Evolutionary conservation across 2,797 vertebrate genomes (phyloP), one percentile per base, ranked within the genome.

Genomic region (Peromyscus eremicus): DNA sequence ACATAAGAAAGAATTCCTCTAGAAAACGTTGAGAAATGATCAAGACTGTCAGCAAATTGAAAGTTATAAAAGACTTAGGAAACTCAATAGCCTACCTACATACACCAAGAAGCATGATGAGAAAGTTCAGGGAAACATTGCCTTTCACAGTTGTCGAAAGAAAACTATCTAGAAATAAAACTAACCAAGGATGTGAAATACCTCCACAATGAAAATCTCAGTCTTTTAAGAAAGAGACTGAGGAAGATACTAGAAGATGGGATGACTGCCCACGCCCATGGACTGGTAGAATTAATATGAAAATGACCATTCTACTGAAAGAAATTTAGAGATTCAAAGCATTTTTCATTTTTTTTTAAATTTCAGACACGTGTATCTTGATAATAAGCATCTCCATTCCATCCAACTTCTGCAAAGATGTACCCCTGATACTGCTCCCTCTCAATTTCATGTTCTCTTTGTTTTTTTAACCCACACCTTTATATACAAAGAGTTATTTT

Each of bases 371-470:
- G 4, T 25, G 32, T n/a, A 25, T 68, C 64, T 68, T 68, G 19
- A 25, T 52, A 21, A 52, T 23, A n/a, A 46, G 11, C 43, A 85
- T 52, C 6, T 3, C 43, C 7, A 46, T 5, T 52, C 4, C 21
- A 13, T 13, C 6, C 6, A 52, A 13, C 12, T 52, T n/a, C 40
- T 6, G 2, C 11, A 40, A 49, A 23, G 43, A 52, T 25, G 40
- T 2, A 66, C 2, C 11, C 11, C 43, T 5, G 6, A 52, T 10
- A n/a, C 11, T 3, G 1, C 6, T 52, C 9, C 11, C 32, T 52
- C 43, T 52, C 21, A 2, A n/a, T 3, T n/a, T 68, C 9, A 52
- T 68, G 29, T 25, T n/a, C 12, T 68, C 6, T 85, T 85, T 85
- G 14, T 34, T n/a, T 68, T 66, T 49, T 25, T 25, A 68, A 1